Percentiles rank a stretch among this genome's conserved stretches.
phyloP scores from a whole-genome alignment of 64 coral and sea anemone genomes.

The Anthopleura sola region DNA sequence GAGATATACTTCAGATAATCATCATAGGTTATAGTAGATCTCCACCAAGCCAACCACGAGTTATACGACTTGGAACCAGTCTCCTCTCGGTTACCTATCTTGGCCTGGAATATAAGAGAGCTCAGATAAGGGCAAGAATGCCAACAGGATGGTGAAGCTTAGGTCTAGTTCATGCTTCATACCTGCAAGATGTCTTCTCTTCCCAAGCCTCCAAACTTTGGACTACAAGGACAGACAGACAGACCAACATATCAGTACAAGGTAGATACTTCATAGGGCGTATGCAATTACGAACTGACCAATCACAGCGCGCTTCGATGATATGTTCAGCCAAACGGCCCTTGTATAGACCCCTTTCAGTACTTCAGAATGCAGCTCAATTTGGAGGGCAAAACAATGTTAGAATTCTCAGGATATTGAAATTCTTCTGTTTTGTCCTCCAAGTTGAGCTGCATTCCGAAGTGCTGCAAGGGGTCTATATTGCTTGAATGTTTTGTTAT shows the following conservation, averaged over 20 bases:
- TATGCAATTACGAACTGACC: no score
- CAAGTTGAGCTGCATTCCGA: no score
- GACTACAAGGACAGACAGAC: constrained; percentile 46
- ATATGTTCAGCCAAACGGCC: no score
- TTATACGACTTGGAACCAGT: constrained; percentile 83
- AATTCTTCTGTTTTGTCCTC: no score
- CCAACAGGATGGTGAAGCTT: background rate
- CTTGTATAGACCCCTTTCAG: no score
- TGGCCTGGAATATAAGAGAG: constrained; percentile 43
- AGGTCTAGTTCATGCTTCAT: background rate
- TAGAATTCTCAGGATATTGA: no score
- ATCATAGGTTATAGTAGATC: constrained; percentile 87
- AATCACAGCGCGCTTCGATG: no score
- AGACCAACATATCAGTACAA: background rate
- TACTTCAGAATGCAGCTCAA: no score
- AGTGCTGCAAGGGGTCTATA: no score
- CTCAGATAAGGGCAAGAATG: background rate
- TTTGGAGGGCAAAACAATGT: no score
- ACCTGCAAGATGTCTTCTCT: constrained; percentile 95
- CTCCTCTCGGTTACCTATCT: constrained; percentile 57
- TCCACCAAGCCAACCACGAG: constrained; percentile 95
- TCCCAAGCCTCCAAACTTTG: constrained; percentile 95
- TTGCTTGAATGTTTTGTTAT: no score
- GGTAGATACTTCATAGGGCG: background rate
- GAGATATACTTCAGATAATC: constrained; percentile 92